Conservation (phyloP, 2,113 vertebrate genomes). For the western clawed frog (Xenopus tropicalis) region DNA sequence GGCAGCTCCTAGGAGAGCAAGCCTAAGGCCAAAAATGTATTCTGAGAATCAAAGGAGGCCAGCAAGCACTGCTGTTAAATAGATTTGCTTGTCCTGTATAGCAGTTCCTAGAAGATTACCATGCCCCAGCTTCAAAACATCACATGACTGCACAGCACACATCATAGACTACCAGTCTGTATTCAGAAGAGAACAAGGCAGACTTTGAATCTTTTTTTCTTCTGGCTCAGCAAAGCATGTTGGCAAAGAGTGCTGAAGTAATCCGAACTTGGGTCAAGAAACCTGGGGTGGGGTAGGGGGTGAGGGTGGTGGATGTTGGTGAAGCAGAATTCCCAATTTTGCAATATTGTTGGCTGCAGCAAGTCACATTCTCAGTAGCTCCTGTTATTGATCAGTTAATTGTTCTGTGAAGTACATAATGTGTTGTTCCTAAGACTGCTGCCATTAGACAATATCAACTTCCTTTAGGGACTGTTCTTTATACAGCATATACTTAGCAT, state of each 20-base stretch:
- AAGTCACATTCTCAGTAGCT: neutral
- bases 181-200: conserved; percentile 28
- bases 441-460: neutral
- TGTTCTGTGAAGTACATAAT: neutral
- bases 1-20: conserved; percentile 6
- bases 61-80: conserved; percentile 9
- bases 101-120: conserved; percentile 41
- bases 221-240: conserved; percentile 6
- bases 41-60: conserved; percentile 25
- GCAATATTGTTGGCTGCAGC: neutral
- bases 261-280: conserved; percentile 1
- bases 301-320: neutral
- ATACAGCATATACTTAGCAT: neutral
- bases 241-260: conserved; percentile 16
- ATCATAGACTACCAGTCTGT: conserved; percentile 6
- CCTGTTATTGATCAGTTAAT: neutral
- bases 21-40: conserved; percentile 2
- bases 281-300: neutral
- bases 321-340: neutral
- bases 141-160: conserved; percentile 31
- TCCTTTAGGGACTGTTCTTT: neutral
- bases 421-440: neutral
- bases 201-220: conserved; percentile 35
- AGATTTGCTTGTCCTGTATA: conserved; percentile 6
- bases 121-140: conserved; percentile 32